A percentile compares a stretch with the other conserved stretches of the same genome.
phyloP scores from a whole-genome alignment of 1,140 invertebrate genomes.

The Colletes latitarsis region DNA sequence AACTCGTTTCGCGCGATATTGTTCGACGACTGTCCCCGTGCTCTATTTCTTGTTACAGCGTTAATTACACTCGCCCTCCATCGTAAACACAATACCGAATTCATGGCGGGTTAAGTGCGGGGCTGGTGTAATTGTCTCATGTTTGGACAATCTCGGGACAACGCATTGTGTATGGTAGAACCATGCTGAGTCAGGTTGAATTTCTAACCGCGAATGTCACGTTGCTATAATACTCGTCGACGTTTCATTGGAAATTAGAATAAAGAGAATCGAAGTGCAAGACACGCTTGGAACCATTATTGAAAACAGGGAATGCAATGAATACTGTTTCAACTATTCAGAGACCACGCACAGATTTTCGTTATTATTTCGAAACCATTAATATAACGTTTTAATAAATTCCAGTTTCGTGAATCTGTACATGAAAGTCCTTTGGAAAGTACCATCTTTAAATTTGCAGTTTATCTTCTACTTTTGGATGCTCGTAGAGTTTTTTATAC shows the following conservation, averaged over 20 bases:
- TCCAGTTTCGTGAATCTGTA: too few relatives aligned
- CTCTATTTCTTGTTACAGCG: slow-evolving; percentile 13
- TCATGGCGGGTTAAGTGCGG: slow-evolving; percentile 14
- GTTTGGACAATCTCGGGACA: slow-evolving; percentile 28
- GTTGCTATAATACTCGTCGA: neutral
- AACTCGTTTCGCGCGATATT: neutral
- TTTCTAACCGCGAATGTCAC: neutral
- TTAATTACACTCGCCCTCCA: slow-evolving; percentile 13
- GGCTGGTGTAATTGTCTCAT: slow-evolving; percentile 23
- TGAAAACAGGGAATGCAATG: too few relatives aligned
- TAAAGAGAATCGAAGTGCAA: neutral
- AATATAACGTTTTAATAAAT: too few relatives aligned
- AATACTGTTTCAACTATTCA: too few relatives aligned
- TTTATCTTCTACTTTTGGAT: too few relatives aligned
- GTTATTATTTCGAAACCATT: too few relatives aligned
- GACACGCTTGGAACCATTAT: neutral
- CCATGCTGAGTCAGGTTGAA: neutral
- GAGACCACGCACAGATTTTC: too few relatives aligned
- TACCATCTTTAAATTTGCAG: too few relatives aligned
- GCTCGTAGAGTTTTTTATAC: too few relatives aligned
- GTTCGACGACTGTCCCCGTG: neutral
- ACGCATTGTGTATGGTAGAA: neutral
- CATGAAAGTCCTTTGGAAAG: too few relatives aligned
- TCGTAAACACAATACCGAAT: slow-evolving; percentile 8
- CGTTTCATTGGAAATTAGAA: too few relatives aligned